Base-by-base conservation (phyloP, 2,113 vertebrate genomes). In the Cochlearius cochlearius region DNA sequence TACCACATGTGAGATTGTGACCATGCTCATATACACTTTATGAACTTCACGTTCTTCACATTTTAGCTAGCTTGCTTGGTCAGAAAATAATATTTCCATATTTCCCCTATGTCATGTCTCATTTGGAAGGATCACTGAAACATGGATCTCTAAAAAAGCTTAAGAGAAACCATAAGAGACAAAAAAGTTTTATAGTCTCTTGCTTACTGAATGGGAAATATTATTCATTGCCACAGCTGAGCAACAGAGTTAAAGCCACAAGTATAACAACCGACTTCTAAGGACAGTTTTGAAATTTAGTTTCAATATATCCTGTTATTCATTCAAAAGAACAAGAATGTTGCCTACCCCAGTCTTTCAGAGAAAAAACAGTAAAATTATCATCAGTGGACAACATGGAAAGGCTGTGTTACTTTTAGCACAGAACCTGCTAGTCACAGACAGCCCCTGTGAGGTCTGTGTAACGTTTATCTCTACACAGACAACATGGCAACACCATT, bases 171-270 rank as follows among this genome's bases (percentile, higher is more conserved):
- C 47, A 5, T 32, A 69, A 5, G 2, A 4, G 14, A 91, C 7
- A 63, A 43, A 89, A 76, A 29, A 79, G 8, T 86, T 64, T 26
- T 53, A 7, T 7, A 71, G 15, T 20, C 12, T 88, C 30, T 32
- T 81, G 36, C 32, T 81, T 58, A 86, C n/a, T 50, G 60, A 90
- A 69, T 14, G 74, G 50, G 69, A 92, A 90, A 71, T 49, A 66
- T 2, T 71, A 56, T 41, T 90, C 18, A 71, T 0, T 71, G 45
- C 18, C 27, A 81, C 41, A 78, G 45, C 2, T 32, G 4, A 88
- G 38, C 50, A 83, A 47, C 6, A 30, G 15, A 53, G 27, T 68
- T 69, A 85, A 39, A 94, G 39, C 10, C 22, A 27, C 19, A 56
- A 79, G 19, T 27, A 12, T 8, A 84, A 66, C 12, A 63, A 41